A percentile compares a stretch with the other conserved stretches of the same genome.
Conservation (phyloP, 2,888 invertebrate genomes). For the Heliconius hortense region DNA sequence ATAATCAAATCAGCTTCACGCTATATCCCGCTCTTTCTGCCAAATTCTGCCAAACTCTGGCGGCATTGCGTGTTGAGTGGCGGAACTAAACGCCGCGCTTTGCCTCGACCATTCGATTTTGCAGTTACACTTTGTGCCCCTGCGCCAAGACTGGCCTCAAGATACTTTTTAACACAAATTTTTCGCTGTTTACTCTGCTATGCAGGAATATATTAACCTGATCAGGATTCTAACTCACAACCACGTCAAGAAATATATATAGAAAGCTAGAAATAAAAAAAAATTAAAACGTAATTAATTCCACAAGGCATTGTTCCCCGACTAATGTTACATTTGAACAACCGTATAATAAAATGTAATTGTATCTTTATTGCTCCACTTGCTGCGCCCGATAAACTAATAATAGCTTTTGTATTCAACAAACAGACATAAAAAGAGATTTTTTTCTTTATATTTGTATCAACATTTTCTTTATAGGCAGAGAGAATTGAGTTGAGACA, state of each 20-base stretch:
- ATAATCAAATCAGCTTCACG: too few relatives aligned
- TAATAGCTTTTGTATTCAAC: not conserved
- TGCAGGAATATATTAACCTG: not conserved
- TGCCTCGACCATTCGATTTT: too few relatives aligned
- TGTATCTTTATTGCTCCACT: conserved; percentile 9
- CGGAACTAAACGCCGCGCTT: too few relatives aligned
- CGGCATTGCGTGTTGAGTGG: too few relatives aligned
- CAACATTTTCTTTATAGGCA: not conserved
- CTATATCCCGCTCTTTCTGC: too few relatives aligned
- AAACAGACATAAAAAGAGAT: not conserved
- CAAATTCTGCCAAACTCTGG: too few relatives aligned
- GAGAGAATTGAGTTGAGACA: not conserved
- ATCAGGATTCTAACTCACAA: not conserved
- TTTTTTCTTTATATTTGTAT: not conserved
- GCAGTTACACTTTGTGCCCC: too few relatives aligned
- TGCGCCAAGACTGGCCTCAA: too few relatives aligned
- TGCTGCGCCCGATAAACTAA: conserved; percentile 5
- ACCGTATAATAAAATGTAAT: conserved; percentile 12
- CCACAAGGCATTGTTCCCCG: conserved; percentile 4
- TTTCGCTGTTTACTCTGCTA: not conserved
- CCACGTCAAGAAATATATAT: not conserved
- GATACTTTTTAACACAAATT: too few relatives aligned
- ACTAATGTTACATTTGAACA: conserved; percentile 8
- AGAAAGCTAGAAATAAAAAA: not conserved
- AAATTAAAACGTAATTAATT: not conserved